Evolutionary conservation across 37 sponge, comb jelly and placozoan genomes (phyloP).

Genomic region (Oopsacas minuta): DNA sequence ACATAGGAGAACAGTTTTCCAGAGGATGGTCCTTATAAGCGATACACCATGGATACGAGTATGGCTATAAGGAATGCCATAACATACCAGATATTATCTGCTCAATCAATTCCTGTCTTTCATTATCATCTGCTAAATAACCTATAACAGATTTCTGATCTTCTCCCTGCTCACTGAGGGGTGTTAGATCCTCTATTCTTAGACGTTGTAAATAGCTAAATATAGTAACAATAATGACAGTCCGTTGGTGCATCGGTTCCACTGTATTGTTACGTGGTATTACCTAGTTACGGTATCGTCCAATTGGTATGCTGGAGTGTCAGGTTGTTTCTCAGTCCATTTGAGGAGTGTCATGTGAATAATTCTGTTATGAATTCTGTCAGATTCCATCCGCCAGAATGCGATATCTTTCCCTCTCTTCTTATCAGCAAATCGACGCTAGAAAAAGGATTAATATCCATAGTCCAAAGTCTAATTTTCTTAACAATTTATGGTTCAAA

Average conservation of each 20-base stretch:
- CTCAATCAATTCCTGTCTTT: background rate
- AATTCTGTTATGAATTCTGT: conserved; percentile 49
- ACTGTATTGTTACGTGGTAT: background rate
- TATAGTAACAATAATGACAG: background rate
- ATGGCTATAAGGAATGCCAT: too few species aligned
- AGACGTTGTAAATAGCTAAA: background rate
- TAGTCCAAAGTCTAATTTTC: too few species aligned
- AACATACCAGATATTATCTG: background rate
- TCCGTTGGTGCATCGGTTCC: background rate
- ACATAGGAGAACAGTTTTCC: too few species aligned
- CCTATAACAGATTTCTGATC: background rate
- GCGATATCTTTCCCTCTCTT: conserved; percentile 33
- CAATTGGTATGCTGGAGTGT: background rate
- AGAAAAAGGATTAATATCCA: background rate
- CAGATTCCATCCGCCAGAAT: conserved; percentile 57
- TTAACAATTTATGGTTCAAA: too few species aligned
- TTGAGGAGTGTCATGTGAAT: conserved; percentile 3
- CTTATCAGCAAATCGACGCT: background rate
- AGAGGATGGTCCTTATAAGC: too few species aligned
- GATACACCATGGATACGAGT: too few species aligned
- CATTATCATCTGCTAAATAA: background rate
- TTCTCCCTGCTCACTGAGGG: background rate
- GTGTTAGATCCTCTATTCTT: background rate
- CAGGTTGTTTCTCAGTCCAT: background rate
- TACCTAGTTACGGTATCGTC: background rate